Conservation (phyloP, 2,113 vertebrate genomes). For the Myiopsitta monachus region DNA sequence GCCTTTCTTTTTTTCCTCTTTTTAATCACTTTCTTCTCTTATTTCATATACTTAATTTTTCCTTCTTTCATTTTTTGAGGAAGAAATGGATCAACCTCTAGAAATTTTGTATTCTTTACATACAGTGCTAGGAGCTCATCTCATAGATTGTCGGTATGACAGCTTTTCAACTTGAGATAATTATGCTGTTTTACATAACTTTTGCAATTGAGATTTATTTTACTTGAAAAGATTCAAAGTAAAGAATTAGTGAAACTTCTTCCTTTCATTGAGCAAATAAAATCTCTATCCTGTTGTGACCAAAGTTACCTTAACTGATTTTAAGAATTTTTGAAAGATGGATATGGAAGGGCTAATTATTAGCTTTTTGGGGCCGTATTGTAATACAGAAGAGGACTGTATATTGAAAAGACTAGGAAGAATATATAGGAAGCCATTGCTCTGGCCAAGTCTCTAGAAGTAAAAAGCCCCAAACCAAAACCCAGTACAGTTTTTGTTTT, state of each 20-base stretch:
- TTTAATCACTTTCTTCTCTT: not conserved
- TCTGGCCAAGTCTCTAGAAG: not conserved
- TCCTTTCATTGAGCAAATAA: not conserved
- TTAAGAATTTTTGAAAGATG: not conserved
- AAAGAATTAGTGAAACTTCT: not conserved
- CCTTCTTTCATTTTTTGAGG: not conserved
- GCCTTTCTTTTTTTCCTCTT: not conserved
- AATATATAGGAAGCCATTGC: not conserved
- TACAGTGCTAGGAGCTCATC: not conserved
- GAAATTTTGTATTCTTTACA: not conserved
- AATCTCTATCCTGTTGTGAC: not conserved
- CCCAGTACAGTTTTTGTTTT: not conserved
- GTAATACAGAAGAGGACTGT: not conserved
- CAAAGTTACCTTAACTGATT: not conserved
- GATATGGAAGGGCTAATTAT: not conserved
- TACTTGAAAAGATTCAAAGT: not conserved
- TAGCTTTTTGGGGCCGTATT: not conserved
- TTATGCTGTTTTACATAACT: not conserved
- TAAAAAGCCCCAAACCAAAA: not conserved
- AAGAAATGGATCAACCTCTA: not conserved
- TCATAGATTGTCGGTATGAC: not conserved
- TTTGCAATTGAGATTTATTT: not conserved
- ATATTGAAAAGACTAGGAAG: not conserved
- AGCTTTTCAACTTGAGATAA: not conserved
- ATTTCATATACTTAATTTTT: not conserved